Evolutionary conservation across 1,140 invertebrate genomes (phyloP).

Genomic region (Lithobius niger): DNA sequence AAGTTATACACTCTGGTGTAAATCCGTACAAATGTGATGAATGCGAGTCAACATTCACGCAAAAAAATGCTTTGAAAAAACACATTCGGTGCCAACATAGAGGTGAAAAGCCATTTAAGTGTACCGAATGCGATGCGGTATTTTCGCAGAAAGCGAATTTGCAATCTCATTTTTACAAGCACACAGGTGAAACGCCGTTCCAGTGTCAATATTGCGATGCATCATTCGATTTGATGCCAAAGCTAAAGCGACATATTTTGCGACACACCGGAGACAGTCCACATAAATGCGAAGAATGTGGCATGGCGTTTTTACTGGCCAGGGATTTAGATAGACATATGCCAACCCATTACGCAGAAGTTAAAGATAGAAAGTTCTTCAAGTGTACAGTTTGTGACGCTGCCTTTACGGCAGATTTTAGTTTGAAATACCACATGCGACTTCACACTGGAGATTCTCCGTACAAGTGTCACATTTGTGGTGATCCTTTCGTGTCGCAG

Average conservation of each 20-base stretch:
- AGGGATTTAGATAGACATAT: neutral
- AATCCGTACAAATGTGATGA: neutral
- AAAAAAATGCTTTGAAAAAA: neutral
- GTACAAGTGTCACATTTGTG: neutral
- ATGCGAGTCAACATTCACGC: neutral
- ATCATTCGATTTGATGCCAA: neutral
- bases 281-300: neutral
- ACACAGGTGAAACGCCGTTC: neutral
- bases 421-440: neutral
- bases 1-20: neutral
- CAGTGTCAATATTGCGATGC: neutral
- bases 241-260: neutral
- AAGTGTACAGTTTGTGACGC: neutral
- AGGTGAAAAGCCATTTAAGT: neutral
- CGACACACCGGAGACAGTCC: neutral
- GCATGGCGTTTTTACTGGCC: neutral
- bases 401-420: neutral
- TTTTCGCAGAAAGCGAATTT: neutral
- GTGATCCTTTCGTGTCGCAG: neutral
- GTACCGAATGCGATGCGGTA: neutral
- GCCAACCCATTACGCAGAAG: neutral
- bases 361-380: neutral
- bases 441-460: neutral
- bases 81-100: neutral
- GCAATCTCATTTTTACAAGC: neutral